phyloP scores from a whole-genome alignment of 1,140 invertebrate genomes.

The Solen grandis region DNA sequence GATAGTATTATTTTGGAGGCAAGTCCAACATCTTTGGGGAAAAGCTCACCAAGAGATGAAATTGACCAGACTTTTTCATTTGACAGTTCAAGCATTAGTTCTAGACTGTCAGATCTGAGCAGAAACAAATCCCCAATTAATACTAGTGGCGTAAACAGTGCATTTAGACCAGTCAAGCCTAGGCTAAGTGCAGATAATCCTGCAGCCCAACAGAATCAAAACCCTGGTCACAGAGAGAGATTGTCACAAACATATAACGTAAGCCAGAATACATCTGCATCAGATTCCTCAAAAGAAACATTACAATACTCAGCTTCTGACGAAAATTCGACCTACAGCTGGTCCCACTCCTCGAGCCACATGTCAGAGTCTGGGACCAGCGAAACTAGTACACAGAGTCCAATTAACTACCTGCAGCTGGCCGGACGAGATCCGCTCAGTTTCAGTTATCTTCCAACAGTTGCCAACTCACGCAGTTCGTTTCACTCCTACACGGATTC shows the following conservation, averaged over 20 bases:
- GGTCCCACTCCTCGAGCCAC: slow-evolving; percentile 4
- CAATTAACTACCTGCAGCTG: slow-evolving; percentile 34
- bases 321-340: slow-evolving; percentile 39
- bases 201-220: neutral
- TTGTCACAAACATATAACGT: too few species aligned
- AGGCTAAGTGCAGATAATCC: neutral
- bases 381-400: slow-evolving; percentile 4
- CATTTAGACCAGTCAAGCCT: slow-evolving; percentile 50
- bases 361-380: neutral
- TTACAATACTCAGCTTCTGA: neutral
- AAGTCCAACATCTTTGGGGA: too few species aligned
- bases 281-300: slow-evolving; percentile 7
- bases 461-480: neutral
- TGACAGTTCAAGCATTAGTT: neutral
- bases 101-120: neutral
- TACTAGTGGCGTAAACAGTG: slow-evolving; percentile 54
- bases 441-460: slow-evolving; percentile 8
- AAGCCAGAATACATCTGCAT: too few species aligned
- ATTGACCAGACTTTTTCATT: too few species aligned
- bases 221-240: neutral
- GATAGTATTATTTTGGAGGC: slow-evolving; percentile 33
- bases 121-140: slow-evolving; percentile 54
- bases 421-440: slow-evolving; percentile 13
- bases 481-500: slow-evolving; percentile 52
- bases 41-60: too few species aligned